These are phyloP conservation scores for Colistium nudipinnis DNA, from an alignment of 2,113 vertebrate species.

Conservation along the genomic window DNA sequence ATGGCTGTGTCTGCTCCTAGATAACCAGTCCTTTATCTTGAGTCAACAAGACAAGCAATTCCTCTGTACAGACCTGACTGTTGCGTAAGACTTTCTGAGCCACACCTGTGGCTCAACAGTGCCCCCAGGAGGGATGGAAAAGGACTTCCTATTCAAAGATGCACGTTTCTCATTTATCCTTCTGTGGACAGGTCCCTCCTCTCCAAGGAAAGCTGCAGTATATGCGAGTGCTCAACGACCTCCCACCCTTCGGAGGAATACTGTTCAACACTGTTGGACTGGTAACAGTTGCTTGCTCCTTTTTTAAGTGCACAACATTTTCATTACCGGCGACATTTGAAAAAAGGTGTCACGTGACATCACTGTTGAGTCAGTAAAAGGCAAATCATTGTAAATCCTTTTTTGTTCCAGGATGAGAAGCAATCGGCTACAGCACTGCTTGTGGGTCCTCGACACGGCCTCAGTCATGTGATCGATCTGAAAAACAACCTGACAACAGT, in stretches of 20 bases:
- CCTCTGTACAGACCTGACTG: slow-evolving; percentile 35
- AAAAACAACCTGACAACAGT: slow-evolving; percentile 99
- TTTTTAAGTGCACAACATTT: not conserved
- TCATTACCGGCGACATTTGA: not conserved
- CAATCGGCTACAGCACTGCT: slow-evolving; percentile 93
- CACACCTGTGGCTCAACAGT: slow-evolving; percentile 62
- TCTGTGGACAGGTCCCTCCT: slow-evolving; percentile 86
- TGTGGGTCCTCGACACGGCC: slow-evolving; percentile 96
- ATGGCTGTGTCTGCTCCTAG: slow-evolving; percentile 28
- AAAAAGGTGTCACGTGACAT: not conserved
- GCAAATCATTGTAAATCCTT: not conserved
- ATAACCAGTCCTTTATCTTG: slow-evolving; percentile 30
- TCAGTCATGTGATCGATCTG: slow-evolving; percentile 98
- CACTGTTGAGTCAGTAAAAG: not conserved
- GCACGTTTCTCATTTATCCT: slow-evolving; percentile 36
- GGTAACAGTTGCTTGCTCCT: slow-evolving; percentile 79
- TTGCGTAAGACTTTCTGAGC: slow-evolving; percentile 51
- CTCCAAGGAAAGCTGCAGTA: slow-evolving; percentile 98
- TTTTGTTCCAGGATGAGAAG: slow-evolving; percentile 89
- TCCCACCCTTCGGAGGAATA: slow-evolving; percentile 95
- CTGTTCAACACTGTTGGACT: slow-evolving; percentile 96
- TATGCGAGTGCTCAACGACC: slow-evolving; percentile 95
- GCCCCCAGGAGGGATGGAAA: slow-evolving; percentile 57
- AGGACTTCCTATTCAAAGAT: slow-evolving; percentile 15
- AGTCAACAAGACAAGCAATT: slow-evolving; percentile 21